These are phyloP conservation scores for Quadriops clusia DNA, from an alignment of 2,888 invertebrate genomes.

Conservation along the genomic window DNA sequence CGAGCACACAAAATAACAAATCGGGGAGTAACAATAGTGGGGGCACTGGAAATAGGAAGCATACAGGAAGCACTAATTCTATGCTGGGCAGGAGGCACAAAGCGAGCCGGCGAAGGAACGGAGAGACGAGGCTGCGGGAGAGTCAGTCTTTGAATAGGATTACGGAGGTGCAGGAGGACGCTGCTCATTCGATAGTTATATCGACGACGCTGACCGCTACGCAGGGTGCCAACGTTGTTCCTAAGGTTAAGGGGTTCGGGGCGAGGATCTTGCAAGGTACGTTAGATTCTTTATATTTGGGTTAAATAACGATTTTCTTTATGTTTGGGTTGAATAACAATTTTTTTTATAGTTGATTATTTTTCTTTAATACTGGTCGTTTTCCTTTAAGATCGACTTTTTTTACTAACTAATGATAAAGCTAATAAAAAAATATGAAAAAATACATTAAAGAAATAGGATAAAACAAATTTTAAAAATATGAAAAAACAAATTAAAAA, in stretches of 20 bases:
- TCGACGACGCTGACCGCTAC: constrained; percentile 28
- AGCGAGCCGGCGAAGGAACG: constrained; percentile 44
- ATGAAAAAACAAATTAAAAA: no score
- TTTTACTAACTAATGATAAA: no score
- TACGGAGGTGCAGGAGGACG: constrained; percentile 72
- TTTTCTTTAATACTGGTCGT: no score
- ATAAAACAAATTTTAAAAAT: no score
- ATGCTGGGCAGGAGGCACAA: constrained; percentile 42
- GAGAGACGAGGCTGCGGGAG: constrained; percentile 59
- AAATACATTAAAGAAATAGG: no score
- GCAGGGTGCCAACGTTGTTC: constrained; percentile 26
- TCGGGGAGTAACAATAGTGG: constrained; percentile 26
- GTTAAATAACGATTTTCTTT: no score
- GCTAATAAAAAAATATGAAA: no score
- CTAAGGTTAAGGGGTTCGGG: constrained; percentile 40
- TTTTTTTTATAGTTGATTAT: no score
- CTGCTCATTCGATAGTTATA: constrained; percentile 29
- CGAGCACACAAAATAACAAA: constrained; percentile 14
- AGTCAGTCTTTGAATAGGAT: constrained; percentile 77
- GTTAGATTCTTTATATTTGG: no score
- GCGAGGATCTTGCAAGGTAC: constrained; percentile 39
- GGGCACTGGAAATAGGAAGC: constrained; percentile 23
- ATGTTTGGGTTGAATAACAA: no score
- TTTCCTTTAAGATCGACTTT: no score
- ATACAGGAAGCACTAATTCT: constrained; percentile 26